Percentiles rank a stretch among this genome's conserved stretches.
phyloP scores from a whole-genome alignment of 2,888 invertebrate species.

The Tupiocoris notatus region DNA sequence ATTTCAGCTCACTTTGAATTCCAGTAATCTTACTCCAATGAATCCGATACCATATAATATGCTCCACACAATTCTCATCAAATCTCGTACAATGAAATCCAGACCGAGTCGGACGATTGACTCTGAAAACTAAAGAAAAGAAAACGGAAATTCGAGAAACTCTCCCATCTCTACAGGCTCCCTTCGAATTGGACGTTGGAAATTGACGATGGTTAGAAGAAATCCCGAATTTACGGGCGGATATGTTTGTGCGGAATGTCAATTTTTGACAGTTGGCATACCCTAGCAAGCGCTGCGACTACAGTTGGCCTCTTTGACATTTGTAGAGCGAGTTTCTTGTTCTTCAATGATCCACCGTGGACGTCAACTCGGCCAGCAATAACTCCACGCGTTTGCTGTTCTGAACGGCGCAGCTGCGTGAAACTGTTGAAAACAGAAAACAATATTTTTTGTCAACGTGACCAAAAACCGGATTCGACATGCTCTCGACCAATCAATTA shows the following conservation, averaged over 20 bases:
- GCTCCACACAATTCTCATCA: too few species aligned
- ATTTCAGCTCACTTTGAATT: too few species aligned
- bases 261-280: constrained; percentile 45
- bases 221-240: too few species aligned
- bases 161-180: background rate
- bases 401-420: constrained; percentile 42
- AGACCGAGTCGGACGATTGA: background rate
- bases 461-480: too few species aligned
- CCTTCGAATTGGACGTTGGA: background rate
- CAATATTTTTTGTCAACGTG: too few species aligned
- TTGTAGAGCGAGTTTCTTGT: constrained; percentile 56
- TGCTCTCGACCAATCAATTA: too few species aligned
- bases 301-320: constrained; percentile 58
- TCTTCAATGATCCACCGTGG: constrained; percentile 52
- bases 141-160: constrained; percentile 5
- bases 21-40: too few species aligned
- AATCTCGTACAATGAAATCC: too few species aligned
- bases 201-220: too few species aligned
- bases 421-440: constrained; percentile 40
- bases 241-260: too few species aligned
- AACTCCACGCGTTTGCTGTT: constrained; percentile 14
- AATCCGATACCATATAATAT: too few species aligned
- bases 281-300: constrained; percentile 55
- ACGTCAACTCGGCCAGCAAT: constrained; percentile 16
- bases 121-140: background rate